Conservation (phyloP, 2,797 vertebrate genomes). For the Amphiprion clarkii region DNA sequence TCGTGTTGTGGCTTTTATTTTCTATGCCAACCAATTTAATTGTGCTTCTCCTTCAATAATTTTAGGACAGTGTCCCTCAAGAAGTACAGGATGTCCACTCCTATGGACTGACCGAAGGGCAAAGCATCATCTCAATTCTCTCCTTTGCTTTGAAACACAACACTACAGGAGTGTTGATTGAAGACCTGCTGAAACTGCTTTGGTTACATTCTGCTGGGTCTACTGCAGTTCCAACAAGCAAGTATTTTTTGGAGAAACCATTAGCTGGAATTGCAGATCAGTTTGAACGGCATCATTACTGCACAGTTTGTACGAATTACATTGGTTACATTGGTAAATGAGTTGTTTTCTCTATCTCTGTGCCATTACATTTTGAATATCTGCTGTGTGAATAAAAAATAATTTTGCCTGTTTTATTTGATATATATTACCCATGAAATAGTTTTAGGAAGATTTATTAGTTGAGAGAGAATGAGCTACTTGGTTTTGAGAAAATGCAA, state of each 20-base stretch:
- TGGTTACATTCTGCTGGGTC: too few species aligned
- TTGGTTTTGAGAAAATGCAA: too few species aligned
- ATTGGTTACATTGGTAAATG: too few species aligned
- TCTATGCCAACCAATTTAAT: neutral
- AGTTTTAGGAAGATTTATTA: too few species aligned
- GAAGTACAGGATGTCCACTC: slow-evolving; percentile 9
- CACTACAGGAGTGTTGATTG: slow-evolving; percentile 16
- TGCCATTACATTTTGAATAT: too few species aligned
- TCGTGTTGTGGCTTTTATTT: neutral
- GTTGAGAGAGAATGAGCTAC: too few species aligned
- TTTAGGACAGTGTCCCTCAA: slow-evolving; percentile 24
- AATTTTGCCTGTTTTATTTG: too few species aligned
- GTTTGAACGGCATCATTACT: too few species aligned
- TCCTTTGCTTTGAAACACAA: slow-evolving; percentile 38
- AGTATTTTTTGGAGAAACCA: slow-evolving; percentile 22
- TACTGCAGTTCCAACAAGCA: slow-evolving; percentile 27
- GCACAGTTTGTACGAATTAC: too few species aligned
- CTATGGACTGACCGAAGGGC: slow-evolving; percentile 16
- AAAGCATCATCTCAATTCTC: slow-evolving; percentile 38
- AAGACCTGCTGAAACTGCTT: slow-evolving; percentile 16
- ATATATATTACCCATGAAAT: too few species aligned
- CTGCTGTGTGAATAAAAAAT: too few species aligned
- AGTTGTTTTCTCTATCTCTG: too few species aligned
- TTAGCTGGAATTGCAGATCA: neutral
- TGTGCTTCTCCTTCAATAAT: slow-evolving; percentile 2